Conservation (phyloP, 2,888 invertebrate species). For the Lepidochrysops patricia region DNA sequence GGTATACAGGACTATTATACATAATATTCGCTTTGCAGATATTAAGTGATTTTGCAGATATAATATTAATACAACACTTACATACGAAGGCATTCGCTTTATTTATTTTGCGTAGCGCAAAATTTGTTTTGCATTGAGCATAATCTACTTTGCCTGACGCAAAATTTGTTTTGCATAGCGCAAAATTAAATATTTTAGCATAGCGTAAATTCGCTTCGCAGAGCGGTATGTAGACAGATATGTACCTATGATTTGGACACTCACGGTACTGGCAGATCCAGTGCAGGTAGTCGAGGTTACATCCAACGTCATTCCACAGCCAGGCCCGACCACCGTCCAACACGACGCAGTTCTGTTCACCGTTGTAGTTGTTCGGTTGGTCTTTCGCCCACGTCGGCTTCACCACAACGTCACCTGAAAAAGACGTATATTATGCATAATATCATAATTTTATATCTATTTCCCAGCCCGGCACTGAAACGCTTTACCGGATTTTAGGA, state of each 20-base stretch:
- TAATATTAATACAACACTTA: too few relatives aligned
- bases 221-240: constrained; percentile 36
- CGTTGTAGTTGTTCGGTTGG: constrained; percentile 96
- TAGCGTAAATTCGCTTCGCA: constrained; percentile 30
- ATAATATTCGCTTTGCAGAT: too few relatives aligned
- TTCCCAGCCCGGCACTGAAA: too few relatives aligned
- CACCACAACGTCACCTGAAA: constrained; percentile 82
- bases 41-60: too few relatives aligned
- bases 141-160: neutral
- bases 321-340: constrained; percentile 91
- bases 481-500: too few relatives aligned
- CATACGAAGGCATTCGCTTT: too few relatives aligned
- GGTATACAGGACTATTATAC: too few relatives aligned
- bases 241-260: constrained; percentile 72
- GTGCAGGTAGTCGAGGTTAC: constrained; percentile 92
- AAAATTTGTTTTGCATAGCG: neutral
- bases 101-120: neutral
- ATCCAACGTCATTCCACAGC: constrained; percentile 96
- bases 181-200: too few relatives aligned
- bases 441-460: too few relatives aligned
- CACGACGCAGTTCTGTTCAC: constrained; percentile 95
- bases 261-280: constrained; percentile 95
- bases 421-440: constrained; percentile 18
- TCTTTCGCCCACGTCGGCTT: constrained; percentile 94
- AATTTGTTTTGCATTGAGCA: neutral